These are phyloP conservation scores for Sceloporus undulatus DNA, from an alignment of 2,113 vertebrate species.

Conservation along the genomic window DNA sequence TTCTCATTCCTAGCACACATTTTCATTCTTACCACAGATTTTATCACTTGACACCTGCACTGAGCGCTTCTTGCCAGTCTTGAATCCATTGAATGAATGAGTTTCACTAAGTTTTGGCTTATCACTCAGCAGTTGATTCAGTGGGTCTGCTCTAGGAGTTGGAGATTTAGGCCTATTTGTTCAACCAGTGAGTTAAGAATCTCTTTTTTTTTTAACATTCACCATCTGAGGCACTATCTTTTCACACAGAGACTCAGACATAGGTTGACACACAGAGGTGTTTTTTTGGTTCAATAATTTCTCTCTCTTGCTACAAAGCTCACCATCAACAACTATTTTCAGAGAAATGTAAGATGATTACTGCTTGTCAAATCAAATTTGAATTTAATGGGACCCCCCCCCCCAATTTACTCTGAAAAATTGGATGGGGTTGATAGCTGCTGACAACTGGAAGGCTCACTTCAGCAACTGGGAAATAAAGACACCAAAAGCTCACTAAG, in stretches of 20 bases:
- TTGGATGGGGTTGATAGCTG: slow-evolving; percentile 16
- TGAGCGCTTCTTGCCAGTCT: no score
- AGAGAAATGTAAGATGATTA: slow-evolving; percentile 29
- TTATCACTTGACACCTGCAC: no score
- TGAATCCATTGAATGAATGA: no score
- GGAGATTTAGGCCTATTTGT: no score
- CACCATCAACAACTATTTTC: background rate
- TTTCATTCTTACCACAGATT: no score
- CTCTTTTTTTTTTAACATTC: background rate
- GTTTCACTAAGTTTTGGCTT: no score
- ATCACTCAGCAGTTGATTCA: no score
- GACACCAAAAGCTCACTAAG: background rate
- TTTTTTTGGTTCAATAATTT: slow-evolving; percentile 7
- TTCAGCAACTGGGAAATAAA: slow-evolving; percentile 15
- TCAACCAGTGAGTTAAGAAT: slow-evolving; percentile 4
- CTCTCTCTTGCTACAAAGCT: slow-evolving; percentile 9
- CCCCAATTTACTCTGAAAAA: slow-evolving; percentile 5
- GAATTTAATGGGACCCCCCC: slow-evolving; percentile 12
- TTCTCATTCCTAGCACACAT: no score
- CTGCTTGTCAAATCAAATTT: slow-evolving; percentile 28
- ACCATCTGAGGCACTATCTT: background rate
- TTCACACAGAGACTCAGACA: background rate
- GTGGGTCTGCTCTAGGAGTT: no score
- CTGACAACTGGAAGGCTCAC: slow-evolving; percentile 30
- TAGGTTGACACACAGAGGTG: background rate